phyloP scores from a whole-genome alignment of 1,140 invertebrate species.

The Papilio machaon region DNA sequence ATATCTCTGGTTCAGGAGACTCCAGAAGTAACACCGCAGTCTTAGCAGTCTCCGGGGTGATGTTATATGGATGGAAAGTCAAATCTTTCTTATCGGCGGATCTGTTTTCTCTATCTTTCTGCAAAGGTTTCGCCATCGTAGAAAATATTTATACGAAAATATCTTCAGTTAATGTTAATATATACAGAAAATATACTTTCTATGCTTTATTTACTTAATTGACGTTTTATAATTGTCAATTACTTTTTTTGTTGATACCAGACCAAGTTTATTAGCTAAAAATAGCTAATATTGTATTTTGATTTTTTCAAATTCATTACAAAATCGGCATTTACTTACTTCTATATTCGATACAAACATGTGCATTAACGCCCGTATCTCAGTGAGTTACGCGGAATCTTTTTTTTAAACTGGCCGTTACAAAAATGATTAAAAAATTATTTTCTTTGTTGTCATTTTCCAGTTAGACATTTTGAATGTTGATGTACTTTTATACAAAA shows the following conservation, averaged over 20 bases:
- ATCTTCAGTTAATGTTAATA: neutral
- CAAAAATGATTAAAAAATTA: neutral
- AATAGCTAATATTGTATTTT: neutral
- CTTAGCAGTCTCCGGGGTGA: constrained; percentile 70
- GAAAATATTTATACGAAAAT: neutral
- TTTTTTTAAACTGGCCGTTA: constrained; percentile 14
- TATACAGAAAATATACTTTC: neutral
- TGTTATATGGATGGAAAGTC: constrained; percentile 66
- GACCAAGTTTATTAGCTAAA: neutral
- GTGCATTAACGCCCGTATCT: neutral
- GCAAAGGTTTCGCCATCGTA: constrained; percentile 69
- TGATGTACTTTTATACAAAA: constrained; percentile 45
- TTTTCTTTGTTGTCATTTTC: constrained; percentile 28
- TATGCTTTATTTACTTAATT: neutral
- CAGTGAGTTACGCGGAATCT: neutral
- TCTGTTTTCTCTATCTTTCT: constrained; percentile 70
- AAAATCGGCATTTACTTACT: too few relatives aligned
- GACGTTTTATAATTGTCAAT: neutral
- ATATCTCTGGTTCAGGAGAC: constrained; percentile 69
- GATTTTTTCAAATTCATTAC: neutral
- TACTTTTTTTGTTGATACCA: neutral
- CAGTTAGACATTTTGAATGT: constrained; percentile 23
- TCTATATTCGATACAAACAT: neutral
- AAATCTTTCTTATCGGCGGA: constrained; percentile 71
- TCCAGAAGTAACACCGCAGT: constrained; percentile 69